Base-by-base conservation (phyloP, 2,113 vertebrate genomes). In the Prunella fulvescens region DNA sequence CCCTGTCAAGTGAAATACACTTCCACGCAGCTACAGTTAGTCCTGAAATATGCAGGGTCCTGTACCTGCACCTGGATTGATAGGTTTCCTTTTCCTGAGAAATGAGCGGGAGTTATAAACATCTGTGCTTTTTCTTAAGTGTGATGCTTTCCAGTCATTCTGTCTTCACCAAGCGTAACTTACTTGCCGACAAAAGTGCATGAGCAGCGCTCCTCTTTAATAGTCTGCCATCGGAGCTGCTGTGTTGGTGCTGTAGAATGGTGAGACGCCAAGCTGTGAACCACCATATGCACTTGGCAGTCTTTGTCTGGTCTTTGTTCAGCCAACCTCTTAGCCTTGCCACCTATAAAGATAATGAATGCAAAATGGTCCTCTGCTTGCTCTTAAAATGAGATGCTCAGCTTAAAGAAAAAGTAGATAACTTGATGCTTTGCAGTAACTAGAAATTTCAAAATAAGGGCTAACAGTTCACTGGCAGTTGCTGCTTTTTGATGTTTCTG, bases 261-360 rank as follows among this genome's bases (percentile, higher is more conserved):
- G 97, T 94, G 96, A 80, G 97, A 88, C 84, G 16, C 97, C 97
- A 98, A 97, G 97, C 97, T 98, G 97, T 97, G 97, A 97, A 87
- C 96, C 97, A 96, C 97, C 97, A 97, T 98, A 98, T 97, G 97
- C 95, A 97, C 96, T 97, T 97, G 97, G 97, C 97, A 97, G 96
- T 97, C 97, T 97, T 96, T 97, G 97, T 97, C 97, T 96, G 96
- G 96, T 97, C 96, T 97, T 97, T 97, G 96, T 97, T 97, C 96
- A 97, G 97, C 96, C 96, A 97, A 95, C 97, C 96, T 97, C 96
- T 96, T 97, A 97, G 97, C 96, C 95, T 97, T 97, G 96, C 97
- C 96, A 97, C 96, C 97, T 97, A 97, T 91, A 97, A 97, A 96
- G 96, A 96, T 97, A 97, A 97, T 97, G 96, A 97, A 97, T 97